phyloP scores from a whole-genome alignment of 2,113 vertebrate genomes.

The human region DNA sequence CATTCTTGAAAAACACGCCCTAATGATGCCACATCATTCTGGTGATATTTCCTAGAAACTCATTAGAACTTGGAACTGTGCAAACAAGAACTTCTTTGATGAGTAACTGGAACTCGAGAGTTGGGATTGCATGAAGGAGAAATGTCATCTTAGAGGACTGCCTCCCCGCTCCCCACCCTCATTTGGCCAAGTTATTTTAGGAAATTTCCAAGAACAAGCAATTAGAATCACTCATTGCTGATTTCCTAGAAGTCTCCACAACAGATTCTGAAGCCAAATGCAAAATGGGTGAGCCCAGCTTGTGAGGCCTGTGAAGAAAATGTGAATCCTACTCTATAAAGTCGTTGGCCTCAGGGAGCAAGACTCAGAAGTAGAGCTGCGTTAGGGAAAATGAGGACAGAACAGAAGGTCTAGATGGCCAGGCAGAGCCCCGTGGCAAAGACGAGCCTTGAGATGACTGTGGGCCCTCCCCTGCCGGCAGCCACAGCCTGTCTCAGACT shows the following conservation, averaged over 20 bases:
- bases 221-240: not conserved
- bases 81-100: constrained; percentile 42
- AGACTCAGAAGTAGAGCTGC: not conserved
- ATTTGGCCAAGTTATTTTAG: constrained; percentile 27
- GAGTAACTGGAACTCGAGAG: constrained; percentile 30
- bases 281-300: not conserved
- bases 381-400: rapidly evolving
- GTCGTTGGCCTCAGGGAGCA: not conserved
- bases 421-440: not conserved
- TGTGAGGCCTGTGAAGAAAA: not conserved
- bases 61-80: constrained; percentile 46
- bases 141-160: not conserved
- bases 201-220: constrained; percentile 38
- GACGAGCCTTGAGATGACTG: not conserved
- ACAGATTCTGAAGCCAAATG: constrained; percentile 7
- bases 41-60: constrained; percentile 61
- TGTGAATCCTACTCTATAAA: not conserved
- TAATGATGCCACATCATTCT: constrained; percentile 7
- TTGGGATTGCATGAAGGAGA: not conserved
- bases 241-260: constrained; percentile 43
- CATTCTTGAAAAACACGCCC: constrained; percentile 44
- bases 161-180: not conserved
- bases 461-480: rapidly evolving
- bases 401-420: not conserved
- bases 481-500: not conserved